Evolutionary conservation across 1,140 invertebrate genomes (phyloP), one percentile per base, ranked within the genome.

Genomic region (Melipona quadrifasciata): DNA sequence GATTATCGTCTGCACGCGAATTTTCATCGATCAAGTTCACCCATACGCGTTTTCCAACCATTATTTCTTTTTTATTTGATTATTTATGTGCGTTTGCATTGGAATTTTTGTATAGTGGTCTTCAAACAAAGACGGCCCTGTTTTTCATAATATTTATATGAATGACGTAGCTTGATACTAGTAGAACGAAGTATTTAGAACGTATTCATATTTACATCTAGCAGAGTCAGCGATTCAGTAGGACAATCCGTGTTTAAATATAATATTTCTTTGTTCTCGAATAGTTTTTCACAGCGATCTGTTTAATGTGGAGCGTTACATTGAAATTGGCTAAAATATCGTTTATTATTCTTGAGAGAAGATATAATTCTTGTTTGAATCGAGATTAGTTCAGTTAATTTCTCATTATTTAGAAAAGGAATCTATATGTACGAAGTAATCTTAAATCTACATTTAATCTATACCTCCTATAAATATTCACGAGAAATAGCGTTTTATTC

Each of bases 1-100:
- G 78, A 88, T 81, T 88, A 81, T 68, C 71, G 24, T 68, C 74
- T 27, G 64, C 80, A 74, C 68, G 57, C 79, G 78, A 75, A 85
- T 70, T 87, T 78, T 27, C 78, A 85, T 77, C 68, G 31, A 87
- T 88, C 67, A 11, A 27, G 24, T 21, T 71, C 31, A 14, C 1
- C 34, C n/a, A 14, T 57, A 53, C n/a, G 5, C 24, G 58, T 75
- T 86, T 77, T 19, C 17, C 0, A 6, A 31, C 8, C 27, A 27
- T 6, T 5, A 21, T 39, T n/a, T n/a, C 24, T 51, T 39, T 47
- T 67, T 24, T 34, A 8, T 57, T 51, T 17, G 27, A 39, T 27
- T 64, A 65, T 77, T 77, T 65, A 65, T 77, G 19, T 27, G 6
- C 21, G 27, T 74, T 55, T 31, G 11, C 73, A 5, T 55, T 39